Conservation (phyloP, 2,888 invertebrate genomes). For the Limnephilus marmoratus region DNA sequence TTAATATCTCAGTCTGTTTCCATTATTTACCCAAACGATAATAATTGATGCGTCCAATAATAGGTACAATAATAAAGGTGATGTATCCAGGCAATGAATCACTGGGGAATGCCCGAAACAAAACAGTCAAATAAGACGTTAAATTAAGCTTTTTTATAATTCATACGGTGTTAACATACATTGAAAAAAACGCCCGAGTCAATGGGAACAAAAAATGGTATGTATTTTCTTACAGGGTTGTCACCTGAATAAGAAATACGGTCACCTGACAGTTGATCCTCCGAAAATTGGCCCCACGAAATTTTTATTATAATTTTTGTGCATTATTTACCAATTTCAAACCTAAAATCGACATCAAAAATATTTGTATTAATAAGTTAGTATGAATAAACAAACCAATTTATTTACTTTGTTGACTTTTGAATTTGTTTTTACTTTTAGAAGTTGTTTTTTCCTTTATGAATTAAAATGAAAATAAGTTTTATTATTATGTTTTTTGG, state of each 20-base stretch:
- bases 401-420: too few relatives aligned
- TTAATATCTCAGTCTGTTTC: neutral
- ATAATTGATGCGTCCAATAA: neutral
- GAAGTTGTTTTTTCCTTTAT: too few relatives aligned
- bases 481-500: too few relatives aligned
- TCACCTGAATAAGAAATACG: neutral
- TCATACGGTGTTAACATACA: conserved; percentile 54
- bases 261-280: too few relatives aligned
- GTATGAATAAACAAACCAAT: too few relatives aligned
- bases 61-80: conserved; percentile 28
- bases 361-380: too few relatives aligned
- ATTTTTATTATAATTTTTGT: too few relatives aligned
- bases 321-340: too few relatives aligned
- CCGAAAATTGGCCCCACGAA: too few relatives aligned
- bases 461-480: too few relatives aligned
- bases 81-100: conserved; percentile 51
- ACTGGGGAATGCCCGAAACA: conserved; percentile 34
- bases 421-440: too few relatives aligned
- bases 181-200: conserved; percentile 37
- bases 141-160: conserved; percentile 55
- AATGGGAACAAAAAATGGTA: conserved; percentile 40
- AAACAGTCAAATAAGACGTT: conserved; percentile 54
- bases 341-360: too few relatives aligned
- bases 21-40: neutral
- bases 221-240: neutral